Evolutionary conservation across 2,888 invertebrate species (phyloP), one percentile per base, ranked within the genome.

Genomic region (Aspidiotus rigidus): DNA sequence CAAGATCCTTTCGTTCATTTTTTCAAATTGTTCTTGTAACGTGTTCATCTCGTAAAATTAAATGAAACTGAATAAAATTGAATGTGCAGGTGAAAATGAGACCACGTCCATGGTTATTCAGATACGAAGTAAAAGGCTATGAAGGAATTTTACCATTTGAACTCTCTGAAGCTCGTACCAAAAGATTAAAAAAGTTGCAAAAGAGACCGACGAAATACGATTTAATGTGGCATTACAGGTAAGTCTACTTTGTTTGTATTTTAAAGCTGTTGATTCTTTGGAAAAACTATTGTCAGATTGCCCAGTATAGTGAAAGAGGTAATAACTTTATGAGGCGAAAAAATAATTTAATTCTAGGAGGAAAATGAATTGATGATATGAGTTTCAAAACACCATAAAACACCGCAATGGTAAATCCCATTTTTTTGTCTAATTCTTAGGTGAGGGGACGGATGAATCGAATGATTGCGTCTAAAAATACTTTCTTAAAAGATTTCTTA

Each of bases 221-320:
- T 79, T 80, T 98, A 66, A 95, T 98, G 94, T 90, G 90, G 78
- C 83, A 87, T 71, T 97, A 97, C 78, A 88, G 95, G 84, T 86
- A 78, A 75, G 55, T 40, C 28, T 28, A 28, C 28, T 28, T 28
- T 5, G 28, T 28, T 3, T 1, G 5, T 28, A 28, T 28, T 28
- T 28, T 28, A 28, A 28, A 28, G 28, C 28, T 28, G 28, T 28
- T 5, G 28, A 28, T 28, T 3, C 28, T 28, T 28, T 5, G 28
- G 2, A 28, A 28, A 28, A 28, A 28, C 28, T 28, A 28, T 28
- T 28, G 28, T 28, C 2, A 28, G 28, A 3, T 5, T 5, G 28
- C 2, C 28, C 28, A 28, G 5, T 28, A 28, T 28, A 28, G 28
- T 28, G 28, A 28, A 5, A 28, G 28, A 28, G 28, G 28, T 28